These are phyloP conservation scores for Leptura quadrifasciata DNA, from an alignment of 2,888 invertebrate species.

Conservation along the genomic window DNA sequence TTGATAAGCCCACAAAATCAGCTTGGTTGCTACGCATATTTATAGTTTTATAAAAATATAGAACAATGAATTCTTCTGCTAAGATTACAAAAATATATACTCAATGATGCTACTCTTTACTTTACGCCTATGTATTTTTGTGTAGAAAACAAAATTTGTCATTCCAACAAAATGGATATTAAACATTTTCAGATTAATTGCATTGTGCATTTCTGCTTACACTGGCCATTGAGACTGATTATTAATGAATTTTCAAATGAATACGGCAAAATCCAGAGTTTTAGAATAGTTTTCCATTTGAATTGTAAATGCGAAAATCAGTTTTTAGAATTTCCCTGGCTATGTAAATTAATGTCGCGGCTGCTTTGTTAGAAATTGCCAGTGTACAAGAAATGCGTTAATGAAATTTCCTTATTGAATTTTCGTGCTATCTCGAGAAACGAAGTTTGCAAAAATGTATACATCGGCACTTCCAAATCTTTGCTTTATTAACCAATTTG, in stretches of 20 bases:
- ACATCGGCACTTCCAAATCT: not conserved
- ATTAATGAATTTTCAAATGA: conserved; percentile 16
- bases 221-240: not conserved
- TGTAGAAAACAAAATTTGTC: no score
- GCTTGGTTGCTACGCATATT: no score
- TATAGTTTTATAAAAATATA: no score
- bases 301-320: conserved; percentile 62
- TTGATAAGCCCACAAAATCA: no score
- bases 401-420: conserved; percentile 51
- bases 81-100: no score
- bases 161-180: not conserved
- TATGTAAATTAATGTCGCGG: conserved; percentile 59
- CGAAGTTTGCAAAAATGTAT: conserved; percentile 22
- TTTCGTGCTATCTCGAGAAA: conserved; percentile 19
- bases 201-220: conserved; percentile 1
- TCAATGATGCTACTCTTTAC: no score
- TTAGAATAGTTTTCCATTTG: conserved; percentile 55
- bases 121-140: no score
- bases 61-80: no score
- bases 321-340: conserved; percentile 59
- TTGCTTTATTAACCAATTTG: conserved; percentile 5
- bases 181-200: not conserved
- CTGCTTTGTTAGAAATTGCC: conserved; percentile 53
- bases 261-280: conserved; percentile 1
- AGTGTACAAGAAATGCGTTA: conserved; percentile 52